A percentile compares a stretch with the other conserved stretches of the same genome.
Evolutionary conservation across 2,888 invertebrate species (phyloP).

Genomic region (Sesia apiformis): DNA sequence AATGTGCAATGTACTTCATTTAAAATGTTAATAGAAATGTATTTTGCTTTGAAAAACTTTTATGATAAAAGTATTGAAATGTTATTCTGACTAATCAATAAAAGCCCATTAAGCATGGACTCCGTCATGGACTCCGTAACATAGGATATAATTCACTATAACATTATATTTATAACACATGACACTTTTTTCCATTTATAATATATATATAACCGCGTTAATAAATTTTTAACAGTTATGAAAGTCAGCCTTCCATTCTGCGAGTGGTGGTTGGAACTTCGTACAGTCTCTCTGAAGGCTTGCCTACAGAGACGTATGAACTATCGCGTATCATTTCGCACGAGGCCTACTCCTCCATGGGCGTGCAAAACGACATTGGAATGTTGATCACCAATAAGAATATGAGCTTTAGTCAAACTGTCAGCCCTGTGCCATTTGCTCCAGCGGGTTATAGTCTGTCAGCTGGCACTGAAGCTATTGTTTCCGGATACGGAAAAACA

Average conservation of each 20-base stretch:
- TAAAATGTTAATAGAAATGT: too few relatives aligned
- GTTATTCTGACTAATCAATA: too few relatives aligned
- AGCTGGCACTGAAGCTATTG: conserved; percentile 43
- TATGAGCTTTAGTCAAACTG: conserved; percentile 31
- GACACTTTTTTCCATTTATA: too few relatives aligned
- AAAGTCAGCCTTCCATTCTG: conserved; percentile 22
- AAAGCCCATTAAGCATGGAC: too few relatives aligned
- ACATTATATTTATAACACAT: too few relatives aligned
- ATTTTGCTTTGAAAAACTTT: too few relatives aligned
- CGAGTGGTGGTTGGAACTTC: conserved; percentile 44
- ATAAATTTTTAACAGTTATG: too few relatives aligned
- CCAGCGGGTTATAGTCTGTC: conserved; percentile 23
- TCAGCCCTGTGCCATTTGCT: conserved; percentile 35
- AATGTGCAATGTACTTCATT: too few relatives aligned
- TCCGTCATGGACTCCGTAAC: too few relatives aligned
- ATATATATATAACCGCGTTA: too few relatives aligned
- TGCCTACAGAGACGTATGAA: conserved; percentile 31
- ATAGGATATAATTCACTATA: too few relatives aligned
- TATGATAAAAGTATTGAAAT: too few relatives aligned
- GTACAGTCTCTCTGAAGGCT: conserved; percentile 39
- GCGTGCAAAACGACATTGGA: conserved; percentile 51
- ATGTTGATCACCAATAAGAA: conserved; percentile 30
- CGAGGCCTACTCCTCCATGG: conserved; percentile 29
- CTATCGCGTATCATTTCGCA: conserved; percentile 35
- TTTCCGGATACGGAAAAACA: conserved; percentile 55